These are phyloP conservation scores for Camponotus floridanus DNA, from an alignment of 1,140 invertebrate species.

Conservation along the genomic window DNA sequence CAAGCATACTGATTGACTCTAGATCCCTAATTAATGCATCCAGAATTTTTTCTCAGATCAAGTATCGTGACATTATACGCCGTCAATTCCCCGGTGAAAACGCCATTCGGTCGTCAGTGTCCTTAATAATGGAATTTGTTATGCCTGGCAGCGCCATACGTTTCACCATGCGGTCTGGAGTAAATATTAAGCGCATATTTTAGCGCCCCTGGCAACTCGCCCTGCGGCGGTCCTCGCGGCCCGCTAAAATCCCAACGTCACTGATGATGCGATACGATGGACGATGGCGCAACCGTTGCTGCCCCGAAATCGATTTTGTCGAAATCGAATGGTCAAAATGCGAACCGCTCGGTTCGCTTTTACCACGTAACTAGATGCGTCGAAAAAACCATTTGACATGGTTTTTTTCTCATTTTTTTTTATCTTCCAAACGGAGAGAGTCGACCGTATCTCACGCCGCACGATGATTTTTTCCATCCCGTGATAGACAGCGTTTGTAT, in stretches of 20 bases:
- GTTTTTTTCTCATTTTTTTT: conserved; percentile 12
- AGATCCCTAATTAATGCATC: no score
- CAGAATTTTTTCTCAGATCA: background rate
- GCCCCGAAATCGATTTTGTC: conserved; percentile 65
- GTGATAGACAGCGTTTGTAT: conserved; percentile 9
- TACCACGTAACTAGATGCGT: conserved; percentile 56
- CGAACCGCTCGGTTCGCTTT: conserved; percentile 38
- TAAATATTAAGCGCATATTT: conserved; percentile 74
- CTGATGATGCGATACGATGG: conserved; percentile 35
- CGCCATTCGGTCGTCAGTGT: conserved; percentile 64
- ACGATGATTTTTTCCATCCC: conserved; percentile 11
- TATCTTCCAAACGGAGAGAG: background rate
- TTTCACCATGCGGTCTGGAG: conserved; percentile 69
- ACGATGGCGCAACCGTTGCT: conserved; percentile 43
- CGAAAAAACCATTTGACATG: conserved; percentile 44
- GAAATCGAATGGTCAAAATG: conserved; percentile 64
- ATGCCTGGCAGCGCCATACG: conserved; percentile 62
- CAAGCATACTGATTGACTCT: no score
- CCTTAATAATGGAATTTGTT: conserved; percentile 72
- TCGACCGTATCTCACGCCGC: background rate
- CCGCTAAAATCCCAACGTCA: conserved; percentile 49
- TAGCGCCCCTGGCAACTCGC: conserved; percentile 71
- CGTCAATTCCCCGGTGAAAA: background rate
- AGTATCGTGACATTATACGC: conserved; percentile 9
- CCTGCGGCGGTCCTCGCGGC: conserved; percentile 54